Base-by-base conservation (phyloP, 2,113 vertebrate genomes). In the Neomonachus schauinslandi region DNA sequence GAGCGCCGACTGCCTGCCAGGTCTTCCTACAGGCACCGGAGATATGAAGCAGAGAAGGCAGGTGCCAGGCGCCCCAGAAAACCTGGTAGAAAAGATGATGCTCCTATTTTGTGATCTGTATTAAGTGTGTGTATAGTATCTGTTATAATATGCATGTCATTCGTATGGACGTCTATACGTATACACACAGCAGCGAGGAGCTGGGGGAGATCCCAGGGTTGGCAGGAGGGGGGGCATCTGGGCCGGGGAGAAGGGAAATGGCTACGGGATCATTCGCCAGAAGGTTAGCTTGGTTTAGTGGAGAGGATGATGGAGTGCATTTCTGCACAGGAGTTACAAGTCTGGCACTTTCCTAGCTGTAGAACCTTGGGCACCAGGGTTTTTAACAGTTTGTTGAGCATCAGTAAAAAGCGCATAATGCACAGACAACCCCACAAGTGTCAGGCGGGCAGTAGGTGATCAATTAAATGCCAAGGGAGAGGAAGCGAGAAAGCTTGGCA, bases 21-120 rank as follows among this genome's bases (percentile, higher is more conserved):
- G 9, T 8, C 10, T 42, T 9, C 89, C 83, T 49, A 9, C 13
- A 46, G 82, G 19, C 9, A 2, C 39, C 39, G 8, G 36, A 82
- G 67, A 84, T 0, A 3, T 22, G 24, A n/a, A 63, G n/a, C 42
- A 0, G n/a, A 71, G 31, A 59, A 84, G 71, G 49, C 10, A 55
- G 86, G 31, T 19, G 42, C 67, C 59, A 15, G 69, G 18, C 10
- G 61, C 31, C 39, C 55, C 36, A 49, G 83, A 81, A 81, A 39
- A 7, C 10, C 76, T 42, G 7, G 46, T 42, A n/a, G 67, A 22
- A 81, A 77, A 31, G 6, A 36, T 19, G 77, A 59, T 1, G 10
- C 28, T 42, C 26, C 0, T 1, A 4, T 7, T 28, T 5, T 63
- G 7, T 63, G 19, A n/a, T 1, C 4, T 4, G 9, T 4, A 24